Evolutionary conservation across 2,888 invertebrate genomes (phyloP).

Genomic region (Apoda limacodes): DNA sequence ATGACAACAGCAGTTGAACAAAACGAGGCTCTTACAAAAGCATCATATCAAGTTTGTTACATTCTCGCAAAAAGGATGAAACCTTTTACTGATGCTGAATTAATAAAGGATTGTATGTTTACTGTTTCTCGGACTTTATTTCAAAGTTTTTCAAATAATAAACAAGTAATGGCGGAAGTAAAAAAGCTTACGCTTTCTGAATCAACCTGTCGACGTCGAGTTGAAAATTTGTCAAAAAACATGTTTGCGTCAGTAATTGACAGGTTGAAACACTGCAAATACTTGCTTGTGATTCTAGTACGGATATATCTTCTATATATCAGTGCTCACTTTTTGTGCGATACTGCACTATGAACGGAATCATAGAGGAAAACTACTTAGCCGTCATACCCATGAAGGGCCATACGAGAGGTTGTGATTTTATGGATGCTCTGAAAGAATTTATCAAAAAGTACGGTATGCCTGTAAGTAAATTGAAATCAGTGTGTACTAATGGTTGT

Average conservation of each 20-base stretch:
- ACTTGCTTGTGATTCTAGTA: slow-evolving; percentile 11
- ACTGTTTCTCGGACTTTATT: slow-evolving; percentile 8
- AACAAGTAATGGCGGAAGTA: slow-evolving; percentile 1
- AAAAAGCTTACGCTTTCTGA: slow-evolving; percentile 5
- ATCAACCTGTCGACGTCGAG: slow-evolving; percentile 8
- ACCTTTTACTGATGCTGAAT: slow-evolving; percentile 8
- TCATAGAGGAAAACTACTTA: slow-evolving; percentile 5
- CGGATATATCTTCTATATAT: slow-evolving; percentile 12
- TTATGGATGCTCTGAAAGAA: slow-evolving; percentile 3
- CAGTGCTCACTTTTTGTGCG: slow-evolving; percentile 13
- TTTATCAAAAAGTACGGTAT: slow-evolving; percentile 1
- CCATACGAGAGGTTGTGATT: slow-evolving; percentile 8
- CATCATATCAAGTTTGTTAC: slow-evolving; percentile 8
- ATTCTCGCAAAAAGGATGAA: slow-evolving; percentile 8
- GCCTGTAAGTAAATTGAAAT: slow-evolving; percentile 2
- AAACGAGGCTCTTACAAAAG: slow-evolving; percentile 10
- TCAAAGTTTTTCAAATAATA: slow-evolving; percentile 6
- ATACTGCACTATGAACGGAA: slow-evolving; percentile 8
- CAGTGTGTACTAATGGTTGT: slow-evolving; percentile 13
- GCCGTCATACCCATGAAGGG: slow-evolving; percentile 5
- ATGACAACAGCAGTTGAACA: slow-evolving; percentile 9
- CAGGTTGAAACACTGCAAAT: slow-evolving; percentile 11
- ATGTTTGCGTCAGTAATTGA: slow-evolving; percentile 6
- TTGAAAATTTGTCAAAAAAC: slow-evolving; percentile 11
- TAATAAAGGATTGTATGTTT: slow-evolving; percentile 9